Base-by-base conservation (phyloP, 2,797 vertebrate species). In the Pelochelys cantorii region DNA sequence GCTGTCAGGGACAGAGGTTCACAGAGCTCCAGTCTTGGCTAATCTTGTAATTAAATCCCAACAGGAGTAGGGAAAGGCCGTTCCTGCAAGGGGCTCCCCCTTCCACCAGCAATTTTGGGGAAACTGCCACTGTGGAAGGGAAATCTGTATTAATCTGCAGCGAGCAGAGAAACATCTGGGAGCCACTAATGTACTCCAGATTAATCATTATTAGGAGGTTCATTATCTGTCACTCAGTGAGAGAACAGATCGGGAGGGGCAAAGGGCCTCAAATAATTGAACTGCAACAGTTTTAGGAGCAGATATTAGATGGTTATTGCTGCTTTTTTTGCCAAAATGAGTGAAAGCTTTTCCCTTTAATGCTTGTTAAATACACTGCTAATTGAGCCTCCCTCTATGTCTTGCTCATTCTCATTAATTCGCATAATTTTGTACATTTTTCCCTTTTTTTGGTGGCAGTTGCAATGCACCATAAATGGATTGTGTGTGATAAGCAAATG, bases 321-420 rank as follows among this genome's bases (percentile, higher is more conserved):
- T 0, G 15, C 0, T 1, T 54, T 31, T 34, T 11, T 48, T 29
- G 55, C 54, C 18, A 18, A 5, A 52, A 68, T 1, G 25, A 13
- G 23, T 0, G 4, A 34, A 8, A 56, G 57, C 48, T 57, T 42
- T 75, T 52, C 42, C 57, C 56, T 83, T 68, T 5, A n/a, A 1
- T 2, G 68, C 2, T 34, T 1, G n/a, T 31, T 25, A 7, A 42
- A 11, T 0, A 0, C 0, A 11, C 23, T 17, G 2, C 1, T 13
- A 53, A 9, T 0, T 0, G 1, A 5, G 18, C 29, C 37, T 42
- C 27, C 37, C 53, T 74, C 65, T 34, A 27, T 15, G 68, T 18
- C 11, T 29, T 27, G 3, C 57, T 12, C 56, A 9, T 52, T 15
- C 74, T 77, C 14, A 52, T 77, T 52, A 52, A 77, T 48, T 52